Evolutionary conservation across 2,797 vertebrate species (phyloP), one percentile per base, ranked within the genome.

Genomic region (Platalea minor): DNA sequence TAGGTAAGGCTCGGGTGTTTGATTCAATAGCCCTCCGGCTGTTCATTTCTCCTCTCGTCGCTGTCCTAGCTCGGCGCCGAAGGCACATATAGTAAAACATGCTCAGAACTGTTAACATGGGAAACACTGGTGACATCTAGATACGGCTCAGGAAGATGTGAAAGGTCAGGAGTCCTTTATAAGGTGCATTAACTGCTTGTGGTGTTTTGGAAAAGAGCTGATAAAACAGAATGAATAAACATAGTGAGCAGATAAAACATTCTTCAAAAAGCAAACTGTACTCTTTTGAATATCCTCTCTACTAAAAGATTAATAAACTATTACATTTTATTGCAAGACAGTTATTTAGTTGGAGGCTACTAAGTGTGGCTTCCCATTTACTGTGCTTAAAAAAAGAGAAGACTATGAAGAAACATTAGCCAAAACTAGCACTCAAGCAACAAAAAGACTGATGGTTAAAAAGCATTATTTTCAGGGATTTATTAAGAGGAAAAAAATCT

Each of bases 21-120:
- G 99, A 98, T 91, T 99, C 99, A 87, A 99, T 98, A 20, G 99
- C 99, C 96, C 99, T 98, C 64, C 99, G 99, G 97, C 98, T 99
- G 98, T 98, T 99, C 98, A 98, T 98, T 95, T 99, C 99, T 48
- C 99, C 99, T 96, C 99, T 98, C 11, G 99, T 98, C 56, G 99
- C 99, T 94, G 98, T 99, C 98, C 99, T 99, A 98, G 99, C 99
- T 98, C 99, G 99, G 92, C 99, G 99, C 98, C 99, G 99, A 98
- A 99, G 99, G 99, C 99, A 99, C 96, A 99, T 99, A 98, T 99
- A 99, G 98, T 99, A 99, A 99, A 99, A 99, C 99, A 99, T 99
- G 98, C 99, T 99, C 98, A 99, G 98, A 97, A 99, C 98, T 98
- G 99, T 99, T 99, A 99, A 98, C 99, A 99, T 99, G 98, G 98